Percentiles rank a stretch among this genome's conserved stretches.
These are phyloP conservation scores for Coremacera marginata DNA, from an alignment of 2,888 invertebrate genomes.

Conservation along the genomic window DNA sequence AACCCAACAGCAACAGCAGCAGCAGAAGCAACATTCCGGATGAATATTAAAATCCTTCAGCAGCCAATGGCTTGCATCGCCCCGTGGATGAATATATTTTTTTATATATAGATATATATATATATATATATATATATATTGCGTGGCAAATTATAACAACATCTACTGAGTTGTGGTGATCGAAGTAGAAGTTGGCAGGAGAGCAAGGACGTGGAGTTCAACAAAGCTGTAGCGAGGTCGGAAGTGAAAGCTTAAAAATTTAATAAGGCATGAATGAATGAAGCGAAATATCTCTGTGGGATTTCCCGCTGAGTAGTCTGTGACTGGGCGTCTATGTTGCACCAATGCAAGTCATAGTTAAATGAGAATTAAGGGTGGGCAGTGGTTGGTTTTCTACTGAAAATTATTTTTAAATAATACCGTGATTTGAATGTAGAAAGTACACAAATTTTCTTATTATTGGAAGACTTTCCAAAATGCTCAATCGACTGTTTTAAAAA, in stretches of 20 bases:
- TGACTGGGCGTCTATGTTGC: too few relatives aligned
- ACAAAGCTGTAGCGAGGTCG: not conserved
- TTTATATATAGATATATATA: not conserved
- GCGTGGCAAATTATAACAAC: slow-evolving; percentile 19
- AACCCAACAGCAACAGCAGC: slow-evolving; percentile 68
- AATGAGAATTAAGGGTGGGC: too few relatives aligned
- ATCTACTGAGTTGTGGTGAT: not conserved
- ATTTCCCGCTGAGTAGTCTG: not conserved
- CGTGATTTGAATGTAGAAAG: too few relatives aligned
- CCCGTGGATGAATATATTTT: slow-evolving; percentile 12
- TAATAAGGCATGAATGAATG: not conserved
- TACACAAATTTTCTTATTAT: too few relatives aligned
- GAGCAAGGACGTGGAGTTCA: not conserved
- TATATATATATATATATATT: not conserved
- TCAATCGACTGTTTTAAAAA: too few relatives aligned
- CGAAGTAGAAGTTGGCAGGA: not conserved
- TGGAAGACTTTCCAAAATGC: too few relatives aligned
- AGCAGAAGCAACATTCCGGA: slow-evolving; percentile 21
- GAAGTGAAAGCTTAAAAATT: slow-evolving; percentile 6
- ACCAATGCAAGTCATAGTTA: too few relatives aligned
- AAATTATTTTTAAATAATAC: too few relatives aligned
- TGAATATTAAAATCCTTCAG: slow-evolving; percentile 28
- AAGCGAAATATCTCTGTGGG: not conserved
- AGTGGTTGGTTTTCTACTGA: too few relatives aligned
- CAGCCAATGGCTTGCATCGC: slow-evolving; percentile 23